Evolutionary conservation across 2,113 vertebrate genomes (phyloP), one percentile per base, ranked within the genome.

Genomic region (Chinchilla lanigera): DNA sequence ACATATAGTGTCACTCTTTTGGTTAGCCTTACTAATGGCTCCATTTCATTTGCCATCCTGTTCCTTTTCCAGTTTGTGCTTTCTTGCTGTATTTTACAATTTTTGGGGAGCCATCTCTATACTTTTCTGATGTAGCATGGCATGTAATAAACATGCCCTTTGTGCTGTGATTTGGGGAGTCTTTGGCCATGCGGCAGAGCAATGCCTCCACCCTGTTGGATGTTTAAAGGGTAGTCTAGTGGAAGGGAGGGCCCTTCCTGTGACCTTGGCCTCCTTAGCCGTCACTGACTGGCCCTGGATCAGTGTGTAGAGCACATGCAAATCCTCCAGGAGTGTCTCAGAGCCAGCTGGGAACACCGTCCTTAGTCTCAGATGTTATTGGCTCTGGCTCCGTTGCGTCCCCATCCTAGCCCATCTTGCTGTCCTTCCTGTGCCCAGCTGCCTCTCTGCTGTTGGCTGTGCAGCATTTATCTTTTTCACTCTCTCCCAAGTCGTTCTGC

Each of bases 251-350:
- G 30, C 13, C 69, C 38, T 96, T 86, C 35, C 28, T 60, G 33
- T 95, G 93, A 94, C 95, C 93, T 97, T 96, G 93, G 54, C 54
- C 63, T 93, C 52, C 56, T 96, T 94, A 56, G 19, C 0, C 41
- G 60, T 85, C 71, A 93, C 88, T 65, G 17, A 28, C 71, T 95
- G 94, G 69, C 90, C 35, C 65, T 6, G 50, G 81, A 90, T 82
- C 75, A 92, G n/a, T 54, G 60, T 60, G 41, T 71, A 93, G 95
- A 96, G 63, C 82, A 81, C 83, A 41, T 54, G 81, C 52, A 90
- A 86, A 90, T 88, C 90, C 77, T 92, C 69, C n/a, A 78, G 89
- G 58, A 82, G 60, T 67, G 28, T 89, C 44, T 81, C 14, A 47
- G 93, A 95, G 60, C 54, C 35, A 41, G 89, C 75, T n/a, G 52